phyloP scores from a whole-genome alignment of 1,140 invertebrate species.

The Lasaia peninsularis region DNA sequence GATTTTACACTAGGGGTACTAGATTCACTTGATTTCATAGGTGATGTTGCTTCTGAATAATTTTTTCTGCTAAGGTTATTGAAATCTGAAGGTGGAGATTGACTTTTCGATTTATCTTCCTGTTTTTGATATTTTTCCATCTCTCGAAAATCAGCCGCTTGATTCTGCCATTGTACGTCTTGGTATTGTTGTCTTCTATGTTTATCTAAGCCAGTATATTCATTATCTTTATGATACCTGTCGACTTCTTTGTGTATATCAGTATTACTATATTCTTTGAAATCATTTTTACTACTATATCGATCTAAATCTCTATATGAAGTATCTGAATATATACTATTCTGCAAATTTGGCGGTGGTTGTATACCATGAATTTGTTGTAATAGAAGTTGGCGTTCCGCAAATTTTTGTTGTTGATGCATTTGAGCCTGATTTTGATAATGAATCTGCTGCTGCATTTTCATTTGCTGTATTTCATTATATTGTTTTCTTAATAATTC shows the following conservation, averaged over 20 bases:
- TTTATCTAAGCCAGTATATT: constrained; percentile 54
- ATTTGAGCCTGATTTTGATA: constrained; percentile 80
- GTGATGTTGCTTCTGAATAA: constrained; percentile 46
- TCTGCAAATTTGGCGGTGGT: constrained; percentile 69
- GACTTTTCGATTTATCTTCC: constrained; percentile 44
- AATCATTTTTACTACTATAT: constrained; percentile 69
- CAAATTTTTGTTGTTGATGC: constrained; percentile 80
- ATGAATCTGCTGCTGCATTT: constrained; percentile 79
- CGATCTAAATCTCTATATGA: constrained; percentile 64
- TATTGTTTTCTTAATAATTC: constrained; percentile 78
- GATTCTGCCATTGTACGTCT: constrained; percentile 61
- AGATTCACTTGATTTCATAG: constrained; percentile 70
- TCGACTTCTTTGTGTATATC: constrained; percentile 60
- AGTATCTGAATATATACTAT: constrained; percentile 66
- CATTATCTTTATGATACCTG: constrained; percentile 57
- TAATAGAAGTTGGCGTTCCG: constrained; percentile 76
- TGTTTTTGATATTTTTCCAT: constrained; percentile 28
- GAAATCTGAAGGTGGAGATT: constrained; percentile 54
- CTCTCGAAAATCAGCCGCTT: constrained; percentile 45
- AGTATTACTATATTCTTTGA: constrained; percentile 54
- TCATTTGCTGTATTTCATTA: constrained; percentile 80
- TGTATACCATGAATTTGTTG: constrained; percentile 75
- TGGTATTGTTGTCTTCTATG: constrained; percentile 55
- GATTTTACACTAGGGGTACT: constrained; percentile 73
- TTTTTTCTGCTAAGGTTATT: constrained; percentile 47